A percentile compares a stretch with the other conserved stretches of the same genome.
These are phyloP conservation scores for Dromius quadrimaculatus DNA, from an alignment of 2,888 invertebrate species.

Conservation along the genomic window DNA sequence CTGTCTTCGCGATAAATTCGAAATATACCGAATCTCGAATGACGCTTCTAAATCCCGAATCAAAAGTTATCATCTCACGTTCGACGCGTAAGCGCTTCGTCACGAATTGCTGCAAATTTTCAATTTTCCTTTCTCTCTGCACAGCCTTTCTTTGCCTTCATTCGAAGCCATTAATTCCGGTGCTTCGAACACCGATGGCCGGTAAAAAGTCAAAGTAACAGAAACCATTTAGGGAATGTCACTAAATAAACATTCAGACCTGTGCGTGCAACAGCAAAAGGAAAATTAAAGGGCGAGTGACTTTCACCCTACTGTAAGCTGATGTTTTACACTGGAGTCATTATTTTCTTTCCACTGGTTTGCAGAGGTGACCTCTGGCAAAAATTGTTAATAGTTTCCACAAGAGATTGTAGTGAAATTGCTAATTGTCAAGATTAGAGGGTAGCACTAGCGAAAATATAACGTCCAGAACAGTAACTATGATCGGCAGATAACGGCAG, in stretches of 20 bases:
- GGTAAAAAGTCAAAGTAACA: slow-evolving; percentile 48
- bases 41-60: neutral
- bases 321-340: slow-evolving; percentile 19
- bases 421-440: no score
- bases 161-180: slow-evolving; percentile 42
- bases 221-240: slow-evolving; percentile 50
- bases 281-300: slow-evolving; percentile 10
- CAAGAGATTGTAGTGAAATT: no score
- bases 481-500: no score
- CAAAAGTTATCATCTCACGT: neutral
- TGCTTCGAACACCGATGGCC: slow-evolving; percentile 28
- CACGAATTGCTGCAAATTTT: slow-evolving; percentile 44
- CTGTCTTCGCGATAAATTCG: neutral
- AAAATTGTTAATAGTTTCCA: no score
- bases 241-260: slow-evolving; percentile 48
- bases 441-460: no score
- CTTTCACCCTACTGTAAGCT: slow-evolving; percentile 29
- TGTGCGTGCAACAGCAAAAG: slow-evolving; percentile 19
- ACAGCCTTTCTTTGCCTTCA: neutral
- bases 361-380: slow-evolving; percentile 30
- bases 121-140: slow-evolving; percentile 28
- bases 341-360: slow-evolving; percentile 47
- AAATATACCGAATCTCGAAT: neutral
- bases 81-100: slow-evolving; percentile 34
- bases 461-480: no score